phyloP scores from a whole-genome alignment of 1,140 invertebrate genomes.

The Magallana gigas region DNA sequence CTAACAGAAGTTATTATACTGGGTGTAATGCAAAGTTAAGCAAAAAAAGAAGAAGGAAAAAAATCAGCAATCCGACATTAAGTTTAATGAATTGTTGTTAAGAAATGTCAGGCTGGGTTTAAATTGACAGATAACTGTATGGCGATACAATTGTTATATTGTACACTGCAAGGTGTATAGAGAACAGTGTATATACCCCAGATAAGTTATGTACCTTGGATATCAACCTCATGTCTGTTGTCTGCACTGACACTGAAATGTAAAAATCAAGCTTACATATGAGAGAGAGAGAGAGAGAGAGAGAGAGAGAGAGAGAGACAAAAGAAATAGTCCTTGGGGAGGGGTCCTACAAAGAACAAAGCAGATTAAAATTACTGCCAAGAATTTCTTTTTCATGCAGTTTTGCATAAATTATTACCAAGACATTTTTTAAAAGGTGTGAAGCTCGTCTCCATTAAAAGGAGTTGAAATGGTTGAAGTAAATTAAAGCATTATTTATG shows the following conservation, averaged over 20 bases:
- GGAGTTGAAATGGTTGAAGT: too few relatives aligned
- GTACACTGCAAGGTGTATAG: background rate
- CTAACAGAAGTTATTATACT: background rate
- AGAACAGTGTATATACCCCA: background rate
- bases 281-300: background rate
- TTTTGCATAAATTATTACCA: too few relatives aligned
- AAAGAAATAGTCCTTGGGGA: slow-evolving; percentile 86
- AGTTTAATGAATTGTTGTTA: slow-evolving; percentile 18
- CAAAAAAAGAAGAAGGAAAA: too few relatives aligned
- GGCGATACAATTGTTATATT: slow-evolving; percentile 25
- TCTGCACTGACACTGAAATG: background rate
- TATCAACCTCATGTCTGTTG: slow-evolving; percentile 14
- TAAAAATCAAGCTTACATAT: background rate
- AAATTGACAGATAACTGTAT: slow-evolving; percentile 1
- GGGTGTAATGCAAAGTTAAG: too few relatives aligned
- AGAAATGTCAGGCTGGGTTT: slow-evolving; percentile 5
- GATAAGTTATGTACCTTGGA: slow-evolving; percentile 2
- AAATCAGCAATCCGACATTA: too few relatives aligned
- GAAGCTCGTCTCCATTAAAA: too few relatives aligned
- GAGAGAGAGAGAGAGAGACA: slow-evolving; percentile 33
- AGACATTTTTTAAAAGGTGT: too few relatives aligned
- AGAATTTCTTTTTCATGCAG: too few relatives aligned
- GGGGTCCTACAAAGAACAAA: slow-evolving; percentile 81
- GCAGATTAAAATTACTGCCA: background rate
- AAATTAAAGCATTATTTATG: too few relatives aligned